Evolutionary conservation across 2,797 vertebrate genomes (phyloP).

Genomic region (Melanotaenia boesemani): DNA sequence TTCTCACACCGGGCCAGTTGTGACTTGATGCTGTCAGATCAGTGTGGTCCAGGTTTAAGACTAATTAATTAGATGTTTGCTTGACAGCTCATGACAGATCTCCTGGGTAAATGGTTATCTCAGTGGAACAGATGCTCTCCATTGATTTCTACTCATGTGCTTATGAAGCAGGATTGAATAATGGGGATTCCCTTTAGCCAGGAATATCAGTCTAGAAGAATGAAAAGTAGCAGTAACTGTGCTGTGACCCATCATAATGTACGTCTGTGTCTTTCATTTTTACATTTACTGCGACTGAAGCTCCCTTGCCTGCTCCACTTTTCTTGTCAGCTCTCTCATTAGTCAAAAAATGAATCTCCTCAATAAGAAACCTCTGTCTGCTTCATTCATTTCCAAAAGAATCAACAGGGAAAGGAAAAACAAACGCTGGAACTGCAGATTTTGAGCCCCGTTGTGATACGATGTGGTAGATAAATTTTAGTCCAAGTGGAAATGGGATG

Average conservation of each 20-base stretch:
- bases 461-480: constrained; percentile 1
- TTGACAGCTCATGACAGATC: constrained; percentile 59
- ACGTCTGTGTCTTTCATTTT: neutral
- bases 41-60: constrained; percentile 25
- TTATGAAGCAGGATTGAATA: constrained; percentile 58
- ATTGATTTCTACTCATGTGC: constrained; percentile 72
- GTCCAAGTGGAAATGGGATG: constrained; percentile 25
- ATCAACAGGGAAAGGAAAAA: constrained; percentile 21
- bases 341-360: constrained; percentile 33
- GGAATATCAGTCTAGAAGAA: constrained; percentile 10
- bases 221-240: constrained; percentile 3
- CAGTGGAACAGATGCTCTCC: constrained; percentile 71
- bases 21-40: constrained; percentile 54
- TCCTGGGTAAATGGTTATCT: constrained; percentile 71
- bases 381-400: constrained; percentile 15
- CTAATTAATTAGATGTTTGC: constrained; percentile 71
- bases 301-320: neutral
- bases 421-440: constrained; percentile 15
- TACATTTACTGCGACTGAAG: constrained; percentile 1
- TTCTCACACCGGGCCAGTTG: constrained; percentile 39
- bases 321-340: constrained; percentile 35
- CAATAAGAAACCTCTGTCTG: neutral
- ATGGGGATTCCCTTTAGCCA: constrained; percentile 63
- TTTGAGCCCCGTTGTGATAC: constrained; percentile 18
- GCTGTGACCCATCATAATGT: too few relatives aligned